These are phyloP conservation scores for Charaxes varanes DNA, from an alignment of 1,140 invertebrate genomes.

Conservation along the genomic window DNA sequence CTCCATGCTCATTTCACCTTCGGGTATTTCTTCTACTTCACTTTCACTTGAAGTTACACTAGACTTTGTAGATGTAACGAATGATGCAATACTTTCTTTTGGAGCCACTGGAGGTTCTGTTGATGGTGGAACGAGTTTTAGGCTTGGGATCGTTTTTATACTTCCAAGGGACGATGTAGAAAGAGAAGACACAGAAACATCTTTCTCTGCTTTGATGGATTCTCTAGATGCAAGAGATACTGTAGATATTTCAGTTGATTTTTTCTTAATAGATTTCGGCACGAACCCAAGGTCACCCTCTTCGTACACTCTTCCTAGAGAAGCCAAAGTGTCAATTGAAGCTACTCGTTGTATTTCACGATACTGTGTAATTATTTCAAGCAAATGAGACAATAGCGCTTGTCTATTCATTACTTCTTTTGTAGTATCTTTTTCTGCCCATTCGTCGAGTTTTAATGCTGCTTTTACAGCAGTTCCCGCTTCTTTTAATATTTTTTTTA, in stretches of 20 bases:
- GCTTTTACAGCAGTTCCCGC: slow-evolving; percentile 76
- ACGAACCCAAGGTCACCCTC: slow-evolving; percentile 76
- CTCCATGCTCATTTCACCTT: slow-evolving; percentile 38
- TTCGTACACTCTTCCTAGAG: slow-evolving; percentile 61
- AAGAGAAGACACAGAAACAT: slow-evolving; percentile 19
- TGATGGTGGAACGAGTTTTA: slow-evolving; percentile 41
- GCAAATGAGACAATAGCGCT: slow-evolving; percentile 71
- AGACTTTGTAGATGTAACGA: slow-evolving; percentile 48
- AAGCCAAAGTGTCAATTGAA: slow-evolving; percentile 61
- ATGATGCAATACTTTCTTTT: slow-evolving; percentile 49
- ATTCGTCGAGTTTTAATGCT: slow-evolving; percentile 73
- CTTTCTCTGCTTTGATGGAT: slow-evolving; percentile 27
- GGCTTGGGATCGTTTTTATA: slow-evolving; percentile 53
- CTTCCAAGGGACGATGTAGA: slow-evolving; percentile 37
- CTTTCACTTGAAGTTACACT: slow-evolving; percentile 36
- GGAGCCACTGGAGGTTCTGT: slow-evolving; percentile 20
- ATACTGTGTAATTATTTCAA: slow-evolving; percentile 66
- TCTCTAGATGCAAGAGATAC: slow-evolving; percentile 29
- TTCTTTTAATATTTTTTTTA: slow-evolving; percentile 75
- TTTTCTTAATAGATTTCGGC: slow-evolving; percentile 49
- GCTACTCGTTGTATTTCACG: slow-evolving; percentile 48
- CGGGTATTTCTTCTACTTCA: slow-evolving; percentile 31
- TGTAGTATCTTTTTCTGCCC: slow-evolving; percentile 44
- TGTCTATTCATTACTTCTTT: slow-evolving; percentile 70
- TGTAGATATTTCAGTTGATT: slow-evolving; percentile 23